A percentile compares a stretch with the other conserved stretches of the same genome.
These are phyloP conservation scores for Sceloporus tristichus DNA, from an alignment of 2,113 vertebrate genomes.

Conservation along the genomic window DNA sequence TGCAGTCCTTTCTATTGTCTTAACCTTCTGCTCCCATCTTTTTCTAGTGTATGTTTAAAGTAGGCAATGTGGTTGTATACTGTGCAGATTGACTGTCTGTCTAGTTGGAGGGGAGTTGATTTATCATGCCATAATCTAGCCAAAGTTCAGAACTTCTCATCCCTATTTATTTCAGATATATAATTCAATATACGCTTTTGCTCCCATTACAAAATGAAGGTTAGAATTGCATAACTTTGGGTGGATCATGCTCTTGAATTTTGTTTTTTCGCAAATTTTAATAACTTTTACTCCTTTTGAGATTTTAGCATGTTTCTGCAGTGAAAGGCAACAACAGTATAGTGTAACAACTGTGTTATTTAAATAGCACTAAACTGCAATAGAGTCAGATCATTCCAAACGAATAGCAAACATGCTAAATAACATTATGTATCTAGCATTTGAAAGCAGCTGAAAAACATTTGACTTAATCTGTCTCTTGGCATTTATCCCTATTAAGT, in stretches of 20 bases:
- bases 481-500: constrained; percentile 42
- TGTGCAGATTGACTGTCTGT: not conserved
- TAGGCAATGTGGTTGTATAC: not conserved
- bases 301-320: not conserved
- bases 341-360: constrained; percentile 1
- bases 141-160: not conserved
- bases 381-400: constrained; percentile 17
- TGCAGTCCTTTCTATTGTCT: not conserved
- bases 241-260: not conserved
- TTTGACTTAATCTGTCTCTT: constrained; percentile 47
- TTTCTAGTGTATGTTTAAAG: not conserved
- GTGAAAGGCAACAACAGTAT: not conserved
- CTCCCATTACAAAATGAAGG: not conserved
- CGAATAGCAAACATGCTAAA: constrained; percentile 23
- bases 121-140: not conserved
- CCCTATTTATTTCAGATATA: not conserved
- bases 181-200: too few relatives aligned
- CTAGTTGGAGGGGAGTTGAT: not conserved
- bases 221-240: not conserved
- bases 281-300: not conserved
- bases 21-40: not conserved
- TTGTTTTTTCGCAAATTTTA: not conserved
- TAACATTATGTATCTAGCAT: constrained; percentile 23
- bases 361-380: constrained; percentile 10
- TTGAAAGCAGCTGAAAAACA: constrained; percentile 30